Evolutionary conservation across 2,888 invertebrate species (phyloP), one percentile per base, ranked within the genome.

Genomic region (Pseudeuparius sepicola): DNA sequence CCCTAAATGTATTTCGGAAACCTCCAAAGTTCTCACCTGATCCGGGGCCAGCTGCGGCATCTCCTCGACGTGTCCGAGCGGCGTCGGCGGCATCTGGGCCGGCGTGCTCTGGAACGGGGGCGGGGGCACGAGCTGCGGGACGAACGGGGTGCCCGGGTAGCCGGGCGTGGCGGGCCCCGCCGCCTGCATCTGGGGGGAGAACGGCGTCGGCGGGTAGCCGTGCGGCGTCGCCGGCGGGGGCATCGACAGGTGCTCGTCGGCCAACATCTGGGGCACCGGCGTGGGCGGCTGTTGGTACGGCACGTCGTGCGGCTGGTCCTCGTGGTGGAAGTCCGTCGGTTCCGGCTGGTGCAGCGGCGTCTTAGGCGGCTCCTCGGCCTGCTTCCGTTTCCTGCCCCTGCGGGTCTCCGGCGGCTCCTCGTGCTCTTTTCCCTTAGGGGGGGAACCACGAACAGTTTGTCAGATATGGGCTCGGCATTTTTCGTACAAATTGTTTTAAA

Each of bases 1-100:
- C n/a, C n/a, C n/a, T n/a, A n/a, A n/a, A n/a, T n/a, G n/a, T n/a
- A n/a, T n/a, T n/a, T n/a, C n/a, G n/a, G n/a, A n/a, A n/a, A n/a
- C n/a, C n/a, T n/a, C n/a, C n/a, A n/a, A n/a, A n/a, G n/a, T n/a
- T n/a, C 37, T 44, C 44, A 64, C 64, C 59, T 74, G 75, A 53
- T 76, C 77, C 2, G 69, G 67, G 29, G 70, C 71, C 50, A 78
- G 58, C 54, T 77, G 76, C 37, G 79, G 78, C 60, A 71, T 68
- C 49, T 73, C 72, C 34, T 64, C 64, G 33, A 64, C 57, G 38
- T 57, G 55, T 54, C 59, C 58, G 49, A 66, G 44, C 39, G 64
- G 59, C 24, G 61, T 59, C 4, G 59, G 53, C 4, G 45, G 42
- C 35, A 46, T 33, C 3, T 34, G 43, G 9, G 41, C 40, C 7